phyloP scores from a whole-genome alignment of 2,113 vertebrate species.

The Piliocolobus tephrosceles region DNA sequence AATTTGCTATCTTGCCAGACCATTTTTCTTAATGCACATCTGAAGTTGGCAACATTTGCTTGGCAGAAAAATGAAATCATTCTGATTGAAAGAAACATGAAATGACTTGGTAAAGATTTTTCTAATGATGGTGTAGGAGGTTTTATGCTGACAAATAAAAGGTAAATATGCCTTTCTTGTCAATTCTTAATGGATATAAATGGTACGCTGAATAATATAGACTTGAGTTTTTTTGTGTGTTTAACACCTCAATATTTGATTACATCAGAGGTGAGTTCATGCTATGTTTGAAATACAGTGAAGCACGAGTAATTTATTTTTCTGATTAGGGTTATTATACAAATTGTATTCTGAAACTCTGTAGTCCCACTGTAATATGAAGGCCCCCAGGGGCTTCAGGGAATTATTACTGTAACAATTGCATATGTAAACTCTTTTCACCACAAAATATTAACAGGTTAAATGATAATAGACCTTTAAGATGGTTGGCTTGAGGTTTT shows the following conservation, averaged over 20 bases:
- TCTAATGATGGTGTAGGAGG: neutral
- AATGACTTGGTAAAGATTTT: constrained; percentile 29
- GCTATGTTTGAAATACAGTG: neutral
- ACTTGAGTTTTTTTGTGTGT: neutral
- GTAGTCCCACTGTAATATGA: neutral
- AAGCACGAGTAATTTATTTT: neutral
- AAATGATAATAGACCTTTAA: neutral
- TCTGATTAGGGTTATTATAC: neutral
- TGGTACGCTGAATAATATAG: neutral
- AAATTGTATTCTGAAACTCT: neutral
- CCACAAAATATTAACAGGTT: neutral
- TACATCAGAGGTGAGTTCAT: neutral
- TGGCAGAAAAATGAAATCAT: constrained; percentile 51
- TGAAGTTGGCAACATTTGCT: constrained; percentile 45
- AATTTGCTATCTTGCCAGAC: constrained; percentile 66
- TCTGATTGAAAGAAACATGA: constrained; percentile 25
- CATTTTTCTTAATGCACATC: constrained; percentile 58
- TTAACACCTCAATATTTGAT: neutral
- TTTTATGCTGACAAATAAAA: neutral
- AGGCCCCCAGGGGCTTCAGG: fast-evolving
- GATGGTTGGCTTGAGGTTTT: neutral
- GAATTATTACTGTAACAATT: neutral
- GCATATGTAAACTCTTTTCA: neutral
- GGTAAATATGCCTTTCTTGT: neutral
- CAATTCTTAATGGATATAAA: neutral